These are phyloP conservation scores for Sipunculus nudus DNA, from an alignment of 2,888 invertebrate species.

Conservation along the genomic window DNA sequence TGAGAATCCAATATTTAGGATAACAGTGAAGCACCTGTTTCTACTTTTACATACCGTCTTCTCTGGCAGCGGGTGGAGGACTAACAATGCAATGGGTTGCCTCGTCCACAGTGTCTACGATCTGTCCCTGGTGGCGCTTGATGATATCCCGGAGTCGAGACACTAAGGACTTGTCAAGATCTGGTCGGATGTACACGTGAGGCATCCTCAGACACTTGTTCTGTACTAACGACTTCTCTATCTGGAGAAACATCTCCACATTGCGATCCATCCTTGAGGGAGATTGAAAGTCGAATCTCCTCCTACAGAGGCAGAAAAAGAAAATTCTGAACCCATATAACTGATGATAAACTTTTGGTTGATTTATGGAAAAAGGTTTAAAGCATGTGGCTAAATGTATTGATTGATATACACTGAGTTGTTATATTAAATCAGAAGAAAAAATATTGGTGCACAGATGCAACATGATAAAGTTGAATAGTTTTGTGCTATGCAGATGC, in stretches of 20 bases:
- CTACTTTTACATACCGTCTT: constrained; percentile 44
- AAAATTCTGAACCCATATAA: neutral
- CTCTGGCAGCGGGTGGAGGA: constrained; percentile 70
- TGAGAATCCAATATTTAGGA: too few relatives aligned
- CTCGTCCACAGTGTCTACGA: constrained; percentile 83
- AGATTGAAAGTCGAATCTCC: constrained; percentile 84
- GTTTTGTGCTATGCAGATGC: too few relatives aligned
- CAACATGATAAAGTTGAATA: too few relatives aligned
- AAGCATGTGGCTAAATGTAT: too few relatives aligned
- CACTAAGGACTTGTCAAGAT: constrained; percentile 79
- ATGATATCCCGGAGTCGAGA: constrained; percentile 87
- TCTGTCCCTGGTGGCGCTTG: constrained; percentile 84
- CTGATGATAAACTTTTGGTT: neutral
- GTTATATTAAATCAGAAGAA: too few relatives aligned
- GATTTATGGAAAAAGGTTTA: neutral
- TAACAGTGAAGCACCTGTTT: too few relatives aligned
- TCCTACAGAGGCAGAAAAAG: constrained; percentile 58
- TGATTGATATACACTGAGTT: too few relatives aligned
- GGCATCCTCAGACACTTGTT: constrained; percentile 79
- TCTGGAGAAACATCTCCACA: constrained; percentile 82
- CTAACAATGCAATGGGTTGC: constrained; percentile 94
- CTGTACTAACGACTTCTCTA: constrained; percentile 78
- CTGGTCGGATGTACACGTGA: constrained; percentile 71
- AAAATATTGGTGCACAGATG: too few relatives aligned
- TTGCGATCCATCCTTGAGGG: constrained; percentile 90